Conservation (phyloP, 2,888 invertebrate genomes). For the Oxytorus armatus region DNA sequence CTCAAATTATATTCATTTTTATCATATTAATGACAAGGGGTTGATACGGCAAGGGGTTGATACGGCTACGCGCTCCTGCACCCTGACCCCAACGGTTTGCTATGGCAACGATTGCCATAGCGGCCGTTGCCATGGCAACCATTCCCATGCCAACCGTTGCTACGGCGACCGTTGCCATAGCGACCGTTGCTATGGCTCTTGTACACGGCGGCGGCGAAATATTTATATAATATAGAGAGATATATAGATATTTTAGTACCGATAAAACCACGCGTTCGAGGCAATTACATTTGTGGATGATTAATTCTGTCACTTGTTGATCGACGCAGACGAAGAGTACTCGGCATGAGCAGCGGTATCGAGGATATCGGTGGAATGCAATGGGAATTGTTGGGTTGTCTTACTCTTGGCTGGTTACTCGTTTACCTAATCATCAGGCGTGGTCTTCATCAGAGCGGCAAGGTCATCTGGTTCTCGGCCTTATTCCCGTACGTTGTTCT, state of each 20-base stretch:
- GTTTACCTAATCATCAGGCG: constrained; percentile 90
- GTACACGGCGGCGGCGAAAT: no score
- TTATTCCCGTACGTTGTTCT: constrained; percentile 91
- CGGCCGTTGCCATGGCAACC: no score
- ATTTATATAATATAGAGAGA: no score
- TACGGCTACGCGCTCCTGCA: no score
- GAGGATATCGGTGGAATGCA: constrained; percentile 88
- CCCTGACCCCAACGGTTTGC: no score
- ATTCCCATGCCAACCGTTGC: no score
- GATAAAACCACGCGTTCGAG: constrained; percentile 80
- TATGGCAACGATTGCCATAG: no score
- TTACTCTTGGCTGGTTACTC: constrained; percentile 88
- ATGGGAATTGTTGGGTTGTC: constrained; percentile 89
- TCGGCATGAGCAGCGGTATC: constrained; percentile 87
- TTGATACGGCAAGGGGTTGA: no score
- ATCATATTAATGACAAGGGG: no score
- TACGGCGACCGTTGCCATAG: no score
- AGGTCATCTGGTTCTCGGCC: constrained; percentile 92
- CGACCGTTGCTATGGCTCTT: no score
- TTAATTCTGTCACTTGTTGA: background rate
- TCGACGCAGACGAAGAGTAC: constrained; percentile 86
- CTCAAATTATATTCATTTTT: constrained; percentile 3
- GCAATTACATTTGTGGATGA: background rate
- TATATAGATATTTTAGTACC: constrained; percentile 91
- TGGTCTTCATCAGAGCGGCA: constrained; percentile 91